phyloP scores from a whole-genome alignment of 2,113 vertebrate genomes.

The human (Homo sapiens) region GRCh38 chr7:79202001-79202500 shows the following conservation, averaged over 20 bases:
- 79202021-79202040: not conserved
- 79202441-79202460: not conserved
- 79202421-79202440: not conserved
- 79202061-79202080: not conserved
- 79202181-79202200: not conserved
- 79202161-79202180: not conserved
- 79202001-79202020: not conserved
- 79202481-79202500: not conserved
- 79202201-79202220: slow-evolving; percentile 49
- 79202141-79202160: slow-evolving; percentile 33
- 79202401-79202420: too few relatives aligned
- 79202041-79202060: not conserved
- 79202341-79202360: not conserved
- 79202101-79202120: slow-evolving; percentile 9
- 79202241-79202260: slow-evolving; percentile 22
- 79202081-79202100: not conserved
- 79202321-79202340: not conserved
- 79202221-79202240: slow-evolving; percentile 53
- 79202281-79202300: not conserved
- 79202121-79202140: slow-evolving; percentile 14
- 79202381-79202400: not conserved
- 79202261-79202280: not conserved
- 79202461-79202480: not conserved
- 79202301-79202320: not conserved
- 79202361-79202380: not conserved